These are phyloP conservation scores for Macroteleia sp. DNA, from an alignment of 2,888 invertebrate genomes.

Conservation along the genomic window DNA sequence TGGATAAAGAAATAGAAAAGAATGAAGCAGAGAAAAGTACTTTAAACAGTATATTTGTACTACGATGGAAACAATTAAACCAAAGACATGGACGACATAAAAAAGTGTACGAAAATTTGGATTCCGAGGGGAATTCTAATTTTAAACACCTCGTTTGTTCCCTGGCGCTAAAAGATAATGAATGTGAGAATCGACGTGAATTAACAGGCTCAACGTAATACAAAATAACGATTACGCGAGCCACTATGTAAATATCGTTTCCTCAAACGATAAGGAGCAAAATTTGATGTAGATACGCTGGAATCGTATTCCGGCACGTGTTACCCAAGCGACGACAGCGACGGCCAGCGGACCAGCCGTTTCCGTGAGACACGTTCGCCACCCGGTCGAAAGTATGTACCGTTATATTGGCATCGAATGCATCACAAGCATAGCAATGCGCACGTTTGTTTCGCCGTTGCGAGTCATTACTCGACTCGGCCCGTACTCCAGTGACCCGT, in stretches of 20 bases:
- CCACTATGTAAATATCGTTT: slow-evolving; percentile 54
- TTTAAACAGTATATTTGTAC: too few relatives aligned
- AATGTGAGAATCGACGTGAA: slow-evolving; percentile 49
- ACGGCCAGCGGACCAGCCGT: slow-evolving; percentile 48
- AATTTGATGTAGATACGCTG: slow-evolving; percentile 57
- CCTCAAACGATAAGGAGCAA: slow-evolving; percentile 55
- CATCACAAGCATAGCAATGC: slow-evolving; percentile 69
- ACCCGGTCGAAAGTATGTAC: slow-evolving; percentile 55
- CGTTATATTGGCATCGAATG: slow-evolving; percentile 61
- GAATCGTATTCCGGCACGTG: slow-evolving; percentile 50
- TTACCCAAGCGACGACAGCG: slow-evolving; percentile 47
- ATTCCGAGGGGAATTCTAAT: too few relatives aligned
- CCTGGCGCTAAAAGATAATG: slow-evolving; percentile 13
- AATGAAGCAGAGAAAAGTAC: too few relatives aligned
- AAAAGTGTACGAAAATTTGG: too few relatives aligned
- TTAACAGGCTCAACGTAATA: slow-evolving; percentile 30
- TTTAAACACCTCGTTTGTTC: too few relatives aligned
- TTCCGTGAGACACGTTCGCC: slow-evolving; percentile 60
- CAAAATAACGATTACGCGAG: slow-evolving; percentile 49
- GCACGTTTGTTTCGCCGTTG: slow-evolving; percentile 67
- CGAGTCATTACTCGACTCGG: slow-evolving; percentile 71
- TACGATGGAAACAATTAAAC: too few relatives aligned
- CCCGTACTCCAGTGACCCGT: slow-evolving; percentile 81
- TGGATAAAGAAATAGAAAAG: too few relatives aligned
- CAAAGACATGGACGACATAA: too few relatives aligned